Evolutionary conservation across 1,140 invertebrate species (phyloP).

Genomic region (Papilio glaucus): DNA sequence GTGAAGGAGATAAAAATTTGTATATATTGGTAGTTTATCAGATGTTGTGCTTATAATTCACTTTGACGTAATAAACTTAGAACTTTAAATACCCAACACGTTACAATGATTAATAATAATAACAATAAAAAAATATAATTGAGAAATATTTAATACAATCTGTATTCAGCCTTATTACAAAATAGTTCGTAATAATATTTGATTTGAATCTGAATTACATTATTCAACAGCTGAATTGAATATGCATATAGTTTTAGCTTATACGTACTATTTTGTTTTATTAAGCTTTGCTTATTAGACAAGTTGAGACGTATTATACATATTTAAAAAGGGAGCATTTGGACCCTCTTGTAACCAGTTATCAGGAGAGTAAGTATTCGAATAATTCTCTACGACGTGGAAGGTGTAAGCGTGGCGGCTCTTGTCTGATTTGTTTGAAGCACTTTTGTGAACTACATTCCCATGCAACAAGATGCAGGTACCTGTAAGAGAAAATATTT

Average conservation of each 20-base stretch:
- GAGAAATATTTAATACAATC: neutral
- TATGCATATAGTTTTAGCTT: neutral
- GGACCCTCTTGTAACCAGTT: conserved; percentile 92
- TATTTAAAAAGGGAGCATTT: conserved; percentile 71
- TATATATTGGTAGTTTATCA: neutral
- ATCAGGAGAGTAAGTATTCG: conserved; percentile 89
- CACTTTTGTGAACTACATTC: conserved; percentile 96
- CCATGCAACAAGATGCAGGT: conserved; percentile 95
- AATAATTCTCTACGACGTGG: conserved; percentile 93
- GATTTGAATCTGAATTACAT: neutral
- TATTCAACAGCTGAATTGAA: neutral
- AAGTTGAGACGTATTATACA: conserved; percentile 73
- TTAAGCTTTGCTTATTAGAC: conserved; percentile 40
- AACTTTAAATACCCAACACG: neutral
- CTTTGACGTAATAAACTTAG: neutral
- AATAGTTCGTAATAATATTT: neutral
- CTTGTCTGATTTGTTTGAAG: conserved; percentile 91
- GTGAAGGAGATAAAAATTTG: no score
- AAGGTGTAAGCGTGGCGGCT: conserved; percentile 98
- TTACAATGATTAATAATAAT: neutral
- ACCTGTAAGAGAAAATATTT: conserved; percentile 83
- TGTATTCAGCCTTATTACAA: neutral
- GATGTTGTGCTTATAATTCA: neutral
- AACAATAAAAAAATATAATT: neutral
- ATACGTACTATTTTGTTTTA: neutral